Evolutionary conservation across 2,113 vertebrate genomes (phyloP).

Genomic region (Seriola rivoliana): DNA sequence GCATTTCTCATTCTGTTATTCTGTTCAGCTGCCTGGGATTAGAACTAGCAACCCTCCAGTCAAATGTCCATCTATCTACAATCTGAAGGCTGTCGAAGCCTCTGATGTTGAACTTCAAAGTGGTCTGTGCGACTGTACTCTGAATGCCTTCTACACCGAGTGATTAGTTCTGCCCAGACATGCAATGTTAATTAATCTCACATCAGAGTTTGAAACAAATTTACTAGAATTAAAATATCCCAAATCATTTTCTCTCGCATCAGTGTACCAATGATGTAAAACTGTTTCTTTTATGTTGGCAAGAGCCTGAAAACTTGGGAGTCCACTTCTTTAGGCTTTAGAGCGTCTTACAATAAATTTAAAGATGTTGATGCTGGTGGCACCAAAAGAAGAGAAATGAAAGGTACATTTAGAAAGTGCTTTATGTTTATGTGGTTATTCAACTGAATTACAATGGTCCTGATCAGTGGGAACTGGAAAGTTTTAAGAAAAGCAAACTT

Average conservation of each 20-base stretch:
- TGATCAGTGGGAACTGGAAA: conserved; percentile 1
- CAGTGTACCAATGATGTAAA: background rate
- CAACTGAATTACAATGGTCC: background rate
- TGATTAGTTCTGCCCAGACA: conserved; percentile 33
- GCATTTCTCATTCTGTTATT: background rate
- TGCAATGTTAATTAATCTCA: conserved; percentile 17
- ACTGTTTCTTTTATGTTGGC: background rate
- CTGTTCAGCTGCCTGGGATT: background rate
- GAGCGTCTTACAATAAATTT: background rate
- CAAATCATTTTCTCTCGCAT: background rate
- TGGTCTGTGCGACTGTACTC: conserved; percentile 6
- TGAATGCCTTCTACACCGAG: conserved; percentile 16
- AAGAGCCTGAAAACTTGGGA: background rate
- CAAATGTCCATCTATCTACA: conserved; percentile 17
- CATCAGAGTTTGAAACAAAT: conserved; percentile 14
- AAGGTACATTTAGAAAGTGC: background rate
- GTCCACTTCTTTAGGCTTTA: background rate
- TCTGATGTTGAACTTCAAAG: conserved; percentile 47
- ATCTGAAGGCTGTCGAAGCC: background rate
- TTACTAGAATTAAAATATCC: background rate
- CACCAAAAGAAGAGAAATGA: background rate
- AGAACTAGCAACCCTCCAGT: conserved; percentile 21
- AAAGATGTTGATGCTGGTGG: background rate
- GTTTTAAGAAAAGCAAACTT: conserved; percentile 11
- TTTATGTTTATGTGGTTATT: background rate